Conservation (phyloP, 2,888 invertebrate species). For the Pasiphila rectangulata region DNA sequence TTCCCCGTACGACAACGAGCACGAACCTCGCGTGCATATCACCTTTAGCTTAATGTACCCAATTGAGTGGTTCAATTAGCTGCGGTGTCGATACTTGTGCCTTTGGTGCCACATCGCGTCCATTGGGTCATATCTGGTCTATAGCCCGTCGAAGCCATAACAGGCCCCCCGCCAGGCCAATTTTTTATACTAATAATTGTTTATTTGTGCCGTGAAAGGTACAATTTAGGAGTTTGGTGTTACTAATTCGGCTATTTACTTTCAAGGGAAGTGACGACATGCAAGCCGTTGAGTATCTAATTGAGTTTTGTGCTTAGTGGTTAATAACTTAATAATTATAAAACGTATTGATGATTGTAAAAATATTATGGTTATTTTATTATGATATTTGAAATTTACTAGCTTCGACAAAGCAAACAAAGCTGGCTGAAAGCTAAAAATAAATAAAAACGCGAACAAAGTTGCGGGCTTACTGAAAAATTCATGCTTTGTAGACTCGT, state of each 20-base stretch:
- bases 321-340: not conserved
- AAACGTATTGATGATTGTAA: too few relatives aligned
- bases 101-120: conserved; percentile 21
- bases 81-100: conserved; percentile 36
- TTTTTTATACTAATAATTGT: conserved; percentile 46
- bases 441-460: too few relatives aligned
- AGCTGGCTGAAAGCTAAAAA: too few relatives aligned
- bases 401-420: not conserved
- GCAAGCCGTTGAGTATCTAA: conserved; percentile 14
- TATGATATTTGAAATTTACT: not conserved
- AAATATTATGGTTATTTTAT: not conserved
- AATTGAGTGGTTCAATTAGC: conserved; percentile 56
- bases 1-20: conserved; percentile 28
- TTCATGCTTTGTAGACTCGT: too few relatives aligned
- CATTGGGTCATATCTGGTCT: conserved; percentile 19
- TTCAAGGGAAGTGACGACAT: conserved; percentile 3
- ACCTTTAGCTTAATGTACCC: conserved; percentile 41
- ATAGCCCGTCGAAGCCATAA: conserved; percentile 23
- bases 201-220: conserved; percentile 39
- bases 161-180: conserved; percentile 39
- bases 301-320: conserved; percentile 4
- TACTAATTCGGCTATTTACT: conserved; percentile 20
- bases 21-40: conserved; percentile 36
- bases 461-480: too few relatives aligned
- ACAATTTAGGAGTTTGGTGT: conserved; percentile 26